Percentiles rank a stretch among this genome's conserved stretches.
phyloP scores from a whole-genome alignment of 2,113 vertebrate species.

The Nestor notabilis region DNA sequence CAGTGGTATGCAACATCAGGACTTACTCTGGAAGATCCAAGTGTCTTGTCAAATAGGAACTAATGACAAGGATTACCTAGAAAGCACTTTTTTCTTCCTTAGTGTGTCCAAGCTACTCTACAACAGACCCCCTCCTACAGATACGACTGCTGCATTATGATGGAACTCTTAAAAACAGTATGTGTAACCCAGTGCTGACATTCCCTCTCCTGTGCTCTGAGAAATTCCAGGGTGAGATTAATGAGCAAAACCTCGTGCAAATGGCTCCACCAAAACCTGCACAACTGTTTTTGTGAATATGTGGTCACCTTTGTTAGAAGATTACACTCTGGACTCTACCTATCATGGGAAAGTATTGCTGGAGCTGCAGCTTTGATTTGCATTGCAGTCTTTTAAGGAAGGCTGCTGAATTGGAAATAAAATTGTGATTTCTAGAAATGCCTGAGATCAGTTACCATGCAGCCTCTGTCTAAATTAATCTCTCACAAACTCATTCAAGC shows the following conservation, averaged over 20 bases:
- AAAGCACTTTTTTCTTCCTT: neutral
- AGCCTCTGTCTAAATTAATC: neutral
- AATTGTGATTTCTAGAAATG: neutral
- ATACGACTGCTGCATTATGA: neutral
- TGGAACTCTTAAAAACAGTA: neutral
- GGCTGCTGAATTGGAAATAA: neutral
- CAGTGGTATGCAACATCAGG: neutral
- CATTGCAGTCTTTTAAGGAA: neutral
- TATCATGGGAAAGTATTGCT: neutral
- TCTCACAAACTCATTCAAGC: neutral
- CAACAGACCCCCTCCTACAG: neutral
- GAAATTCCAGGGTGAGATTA: neutral
- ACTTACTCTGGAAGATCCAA: neutral
- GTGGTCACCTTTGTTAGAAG: neutral
- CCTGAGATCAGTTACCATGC: neutral
- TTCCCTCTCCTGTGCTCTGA: neutral
- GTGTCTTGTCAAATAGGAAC: neutral
- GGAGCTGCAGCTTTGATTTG: neutral
- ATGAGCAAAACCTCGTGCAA: neutral
- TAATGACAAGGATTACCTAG: neutral
- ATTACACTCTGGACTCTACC: neutral
- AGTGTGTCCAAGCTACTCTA: neutral
- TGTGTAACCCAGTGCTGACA: neutral
- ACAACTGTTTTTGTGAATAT: neutral
- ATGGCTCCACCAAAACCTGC: neutral